phyloP scores from a whole-genome alignment of 2,113 vertebrate genomes.

The Sitta europaea region DNA sequence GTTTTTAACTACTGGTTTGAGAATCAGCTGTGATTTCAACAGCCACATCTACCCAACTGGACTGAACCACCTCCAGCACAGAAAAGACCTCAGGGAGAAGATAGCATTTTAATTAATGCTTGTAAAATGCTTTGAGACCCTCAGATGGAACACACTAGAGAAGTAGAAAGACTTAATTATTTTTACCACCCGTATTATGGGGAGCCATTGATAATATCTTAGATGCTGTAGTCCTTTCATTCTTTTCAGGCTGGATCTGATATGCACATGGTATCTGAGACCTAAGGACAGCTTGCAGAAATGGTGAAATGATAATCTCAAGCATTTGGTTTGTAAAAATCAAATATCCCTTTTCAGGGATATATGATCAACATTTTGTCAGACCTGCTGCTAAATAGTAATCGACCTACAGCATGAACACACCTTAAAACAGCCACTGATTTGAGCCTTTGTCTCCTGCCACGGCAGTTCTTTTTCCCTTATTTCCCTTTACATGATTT shows the following conservation, averaged over 20 bases:
- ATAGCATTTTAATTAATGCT: slow-evolving; percentile 34
- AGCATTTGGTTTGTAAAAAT: neutral
- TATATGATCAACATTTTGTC: neutral
- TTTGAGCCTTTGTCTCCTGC: neutral
- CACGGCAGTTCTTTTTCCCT: neutral
- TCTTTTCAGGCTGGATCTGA: neutral
- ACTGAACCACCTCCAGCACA: slow-evolving; percentile 47
- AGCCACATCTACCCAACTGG: slow-evolving; percentile 25
- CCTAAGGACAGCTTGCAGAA: neutral
- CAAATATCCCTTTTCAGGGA: neutral
- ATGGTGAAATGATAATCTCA: neutral
- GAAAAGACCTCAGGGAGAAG: slow-evolving; percentile 27
- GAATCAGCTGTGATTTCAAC: slow-evolving; percentile 26
- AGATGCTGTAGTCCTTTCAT: neutral
- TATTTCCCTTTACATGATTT: neutral
- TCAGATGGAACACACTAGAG: slow-evolving; percentile 50
- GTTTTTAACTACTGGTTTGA: neutral
- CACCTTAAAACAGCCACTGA: neutral
- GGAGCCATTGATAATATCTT: neutral
- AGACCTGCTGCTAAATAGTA: neutral
- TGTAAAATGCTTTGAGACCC: slow-evolving; percentile 58
- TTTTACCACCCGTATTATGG: neutral
- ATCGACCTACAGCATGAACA: accelerated
- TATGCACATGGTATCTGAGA: neutral
- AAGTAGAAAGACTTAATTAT: slow-evolving; percentile 51